These are phyloP conservation scores for Mormyrops boulengeri DNA, from an alignment of 2,797 vertebrate species.

Conservation along the genomic window DNA sequence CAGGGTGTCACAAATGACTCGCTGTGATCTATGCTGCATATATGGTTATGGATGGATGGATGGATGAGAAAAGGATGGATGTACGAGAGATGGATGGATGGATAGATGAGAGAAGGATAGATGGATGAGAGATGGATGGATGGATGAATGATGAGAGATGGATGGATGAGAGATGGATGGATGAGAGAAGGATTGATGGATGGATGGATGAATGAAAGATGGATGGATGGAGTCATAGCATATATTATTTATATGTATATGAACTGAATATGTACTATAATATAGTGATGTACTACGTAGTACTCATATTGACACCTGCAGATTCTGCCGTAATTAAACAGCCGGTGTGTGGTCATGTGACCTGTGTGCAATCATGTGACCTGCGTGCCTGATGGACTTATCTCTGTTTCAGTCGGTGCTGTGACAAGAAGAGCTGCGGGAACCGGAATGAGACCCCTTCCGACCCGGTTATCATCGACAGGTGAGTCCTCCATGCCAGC, in stretches of 20 bases:
- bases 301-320: neutral
- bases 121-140: too few species aligned
- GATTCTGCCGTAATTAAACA: neutral
- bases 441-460: conserved; percentile 65
- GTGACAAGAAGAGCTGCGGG: conserved; percentile 56
- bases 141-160: neutral
- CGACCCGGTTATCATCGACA: conserved; percentile 70
- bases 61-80: too few species aligned
- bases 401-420: conserved; percentile 45
- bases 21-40: neutral
- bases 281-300: neutral
- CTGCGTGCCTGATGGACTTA: neutral
- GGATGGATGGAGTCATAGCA: neutral
- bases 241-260: neutral
- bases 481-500: conserved; percentile 42
- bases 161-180: neutral
- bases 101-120: too few species aligned
- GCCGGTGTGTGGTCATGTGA: neutral
- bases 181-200: too few species aligned
- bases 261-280: neutral
- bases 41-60: neutral
- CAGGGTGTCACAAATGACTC: neutral
- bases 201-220: neutral
- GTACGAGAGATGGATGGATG: too few species aligned
- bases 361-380: neutral